These are phyloP conservation scores for Volucella inflata DNA, from an alignment of 2,888 invertebrate genomes.

Conservation along the genomic window DNA sequence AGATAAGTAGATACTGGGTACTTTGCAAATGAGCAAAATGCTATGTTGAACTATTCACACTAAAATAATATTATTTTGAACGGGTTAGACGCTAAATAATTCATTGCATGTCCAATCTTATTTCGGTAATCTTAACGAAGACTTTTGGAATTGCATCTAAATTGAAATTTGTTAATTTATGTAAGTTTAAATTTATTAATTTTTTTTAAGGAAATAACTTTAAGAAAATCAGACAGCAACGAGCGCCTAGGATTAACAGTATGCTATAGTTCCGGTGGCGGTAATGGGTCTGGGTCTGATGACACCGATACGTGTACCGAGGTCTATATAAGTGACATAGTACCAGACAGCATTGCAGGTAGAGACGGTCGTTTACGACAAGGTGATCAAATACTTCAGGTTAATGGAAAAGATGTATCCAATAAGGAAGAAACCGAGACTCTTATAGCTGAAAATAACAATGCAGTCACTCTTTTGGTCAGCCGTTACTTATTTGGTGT, in stretches of 20 bases:
- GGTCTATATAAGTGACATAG: slow-evolving; percentile 88
- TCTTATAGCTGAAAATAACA: slow-evolving; percentile 86
- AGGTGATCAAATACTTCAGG: slow-evolving; percentile 87
- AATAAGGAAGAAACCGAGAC: slow-evolving; percentile 86
- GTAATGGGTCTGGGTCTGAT: slow-evolving; percentile 85
- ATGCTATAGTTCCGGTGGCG: slow-evolving; percentile 86
- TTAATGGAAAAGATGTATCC: slow-evolving; percentile 86
- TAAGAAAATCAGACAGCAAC: slow-evolving; percentile 85
- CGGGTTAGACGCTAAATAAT: too few species aligned
- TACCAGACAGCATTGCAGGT: slow-evolving; percentile 86
- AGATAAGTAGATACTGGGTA: too few species aligned
- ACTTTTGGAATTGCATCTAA: neutral
- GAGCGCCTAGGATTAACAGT: slow-evolving; percentile 88
- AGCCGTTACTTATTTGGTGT: slow-evolving; percentile 86
- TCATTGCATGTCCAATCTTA: neutral
- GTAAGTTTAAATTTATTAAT: neutral
- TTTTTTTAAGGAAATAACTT: slow-evolving; percentile 86
- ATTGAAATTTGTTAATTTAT: too few species aligned
- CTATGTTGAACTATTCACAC: too few species aligned
- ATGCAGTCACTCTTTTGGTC: slow-evolving; percentile 86
- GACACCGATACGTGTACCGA: slow-evolving; percentile 85
- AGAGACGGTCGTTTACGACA: slow-evolving; percentile 86
- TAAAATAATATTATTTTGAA: slow-evolving; percentile 1
- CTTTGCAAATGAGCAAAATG: too few species aligned
- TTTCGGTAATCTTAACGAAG: neutral